These are phyloP conservation scores for Apogon talboti DNA, from an alignment of 2,797 vertebrate genomes.

Conservation along the genomic window DNA sequence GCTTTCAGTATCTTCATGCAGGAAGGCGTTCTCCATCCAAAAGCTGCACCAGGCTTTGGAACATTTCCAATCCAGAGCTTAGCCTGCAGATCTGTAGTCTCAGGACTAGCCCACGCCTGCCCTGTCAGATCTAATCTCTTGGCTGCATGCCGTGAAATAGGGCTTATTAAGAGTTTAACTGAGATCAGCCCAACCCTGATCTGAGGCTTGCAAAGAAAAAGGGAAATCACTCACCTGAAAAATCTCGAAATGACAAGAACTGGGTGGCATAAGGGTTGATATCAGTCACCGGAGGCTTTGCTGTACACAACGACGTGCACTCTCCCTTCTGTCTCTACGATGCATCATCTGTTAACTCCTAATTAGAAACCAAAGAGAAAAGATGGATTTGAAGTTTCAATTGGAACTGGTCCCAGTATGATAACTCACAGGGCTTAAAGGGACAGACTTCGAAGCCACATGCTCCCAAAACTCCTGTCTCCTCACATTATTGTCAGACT, in stretches of 20 bases:
- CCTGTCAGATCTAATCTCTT: conserved; percentile 80
- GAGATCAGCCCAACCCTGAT: conserved; percentile 69
- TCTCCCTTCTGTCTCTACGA: conserved; percentile 65
- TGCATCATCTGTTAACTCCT: conserved; percentile 69
- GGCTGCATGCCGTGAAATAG: conserved; percentile 74
- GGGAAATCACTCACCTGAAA: conserved; percentile 68
- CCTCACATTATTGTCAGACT: conserved; percentile 48
- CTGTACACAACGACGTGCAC: conserved; percentile 35
- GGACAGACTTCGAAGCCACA: conserved; percentile 66
- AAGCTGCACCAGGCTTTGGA: conserved; percentile 60
- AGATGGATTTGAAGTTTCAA: conserved; percentile 74
- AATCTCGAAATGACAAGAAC: conserved; percentile 52
- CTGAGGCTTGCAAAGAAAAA: conserved; percentile 40
- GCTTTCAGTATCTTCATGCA: conserved; percentile 41
- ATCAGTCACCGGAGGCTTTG: conserved; percentile 60
- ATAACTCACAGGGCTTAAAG: conserved; percentile 62
- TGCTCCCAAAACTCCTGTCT: conserved; percentile 55
- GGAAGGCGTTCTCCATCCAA: conserved; percentile 38
- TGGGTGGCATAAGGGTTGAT: conserved; percentile 61
- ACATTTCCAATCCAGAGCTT: conserved; percentile 72
- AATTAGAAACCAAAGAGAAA: conserved; percentile 78
- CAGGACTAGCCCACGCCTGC: conserved; percentile 68
- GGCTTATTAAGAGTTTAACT: conserved; percentile 79
- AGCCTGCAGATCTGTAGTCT: conserved; percentile 75
- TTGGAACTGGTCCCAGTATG: conserved; percentile 72